Evolutionary conservation across 2,797 vertebrate species (phyloP), one percentile per base, ranked within the genome.

Genomic region (Mycteria americana): DNA sequence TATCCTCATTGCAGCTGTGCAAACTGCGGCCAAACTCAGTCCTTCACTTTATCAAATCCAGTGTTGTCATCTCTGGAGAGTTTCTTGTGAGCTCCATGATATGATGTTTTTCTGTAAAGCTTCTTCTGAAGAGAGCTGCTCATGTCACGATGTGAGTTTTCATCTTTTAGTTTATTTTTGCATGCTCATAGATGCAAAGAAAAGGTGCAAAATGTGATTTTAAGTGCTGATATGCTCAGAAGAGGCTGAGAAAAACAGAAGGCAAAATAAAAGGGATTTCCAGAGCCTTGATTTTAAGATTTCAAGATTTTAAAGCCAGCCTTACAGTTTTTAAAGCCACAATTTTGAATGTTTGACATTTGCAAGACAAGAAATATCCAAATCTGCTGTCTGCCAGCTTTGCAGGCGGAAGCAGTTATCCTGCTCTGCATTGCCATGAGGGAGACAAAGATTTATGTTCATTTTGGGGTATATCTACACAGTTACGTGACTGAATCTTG

Each of bases 401-500:
- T 80, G 35, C 41, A 85, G 51, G 45, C 56, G 83, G 72, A 89
- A 6, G 7, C 25, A 80, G 56, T 63, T 84, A 85, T 59, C 35
- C 48, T 45, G 28, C 78, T 94, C 51, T 56, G 77, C 41, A 23
- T 50, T 37, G 78, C 72, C 50, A 64, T 7, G 22, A 80, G 15
- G 60, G 41, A 93, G 68, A 80, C 59, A 76, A 73, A 85, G 68
- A 87, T 92, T 68, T 67, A 84, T 50, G 76, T 75, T 93, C 18
- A 2, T 45, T 81, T 79, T 50, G 45, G 63, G 65, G 8, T 67
- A 88, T 11, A 30, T 79, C 81, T 80, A 39, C 60, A 57, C 48
- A 76, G 57, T 50, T 88, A 78, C 1, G 1, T n/a, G 85, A 92
- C 89, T 80, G 92, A 92, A 92, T 73, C 74, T 76, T 93, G 92